phyloP scores from a whole-genome alignment of 2,797 vertebrate species.

The Cephalopachus bancanus region DNA sequence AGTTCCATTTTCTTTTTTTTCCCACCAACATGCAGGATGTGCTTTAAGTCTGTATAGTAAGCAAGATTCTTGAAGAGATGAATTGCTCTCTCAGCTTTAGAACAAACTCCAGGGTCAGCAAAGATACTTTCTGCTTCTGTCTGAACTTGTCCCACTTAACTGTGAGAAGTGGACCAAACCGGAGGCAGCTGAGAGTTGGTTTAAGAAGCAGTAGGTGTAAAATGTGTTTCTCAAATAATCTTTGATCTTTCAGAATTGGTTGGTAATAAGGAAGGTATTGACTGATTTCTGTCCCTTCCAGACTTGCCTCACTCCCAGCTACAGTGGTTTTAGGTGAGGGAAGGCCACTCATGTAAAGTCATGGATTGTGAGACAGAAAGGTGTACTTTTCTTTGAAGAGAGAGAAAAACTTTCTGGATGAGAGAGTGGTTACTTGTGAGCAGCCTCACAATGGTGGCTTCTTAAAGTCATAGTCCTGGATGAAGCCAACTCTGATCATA shows the following conservation, averaged over 20 bases:
- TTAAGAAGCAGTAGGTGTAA: background rate
- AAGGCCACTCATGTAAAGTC: background rate
- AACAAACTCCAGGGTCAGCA: background rate
- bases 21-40: background rate
- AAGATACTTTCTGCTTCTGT: background rate
- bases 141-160: constrained; percentile 26
- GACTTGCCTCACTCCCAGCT: background rate
- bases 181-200: background rate
- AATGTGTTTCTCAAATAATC: background rate
- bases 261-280: background rate
- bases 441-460: background rate
- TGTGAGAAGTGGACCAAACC: background rate
- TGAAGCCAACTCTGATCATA: background rate
- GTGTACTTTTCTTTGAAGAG: background rate
- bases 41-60: background rate
- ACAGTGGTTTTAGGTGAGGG: background rate
- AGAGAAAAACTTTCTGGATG: background rate
- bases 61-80: constrained; percentile 24
- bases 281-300: background rate
- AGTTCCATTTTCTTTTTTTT: constrained; percentile 7
- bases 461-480: background rate
- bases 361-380: background rate
- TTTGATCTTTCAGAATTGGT: constrained; percentile 4
- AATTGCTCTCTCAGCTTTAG: background rate
- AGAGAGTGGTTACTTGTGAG: background rate